A percentile compares a stretch with the other conserved stretches of the same genome.
These are phyloP conservation scores for Maccullochella peelii DNA, from an alignment of 2,113 vertebrate genomes.

Conservation along the genomic window DNA sequence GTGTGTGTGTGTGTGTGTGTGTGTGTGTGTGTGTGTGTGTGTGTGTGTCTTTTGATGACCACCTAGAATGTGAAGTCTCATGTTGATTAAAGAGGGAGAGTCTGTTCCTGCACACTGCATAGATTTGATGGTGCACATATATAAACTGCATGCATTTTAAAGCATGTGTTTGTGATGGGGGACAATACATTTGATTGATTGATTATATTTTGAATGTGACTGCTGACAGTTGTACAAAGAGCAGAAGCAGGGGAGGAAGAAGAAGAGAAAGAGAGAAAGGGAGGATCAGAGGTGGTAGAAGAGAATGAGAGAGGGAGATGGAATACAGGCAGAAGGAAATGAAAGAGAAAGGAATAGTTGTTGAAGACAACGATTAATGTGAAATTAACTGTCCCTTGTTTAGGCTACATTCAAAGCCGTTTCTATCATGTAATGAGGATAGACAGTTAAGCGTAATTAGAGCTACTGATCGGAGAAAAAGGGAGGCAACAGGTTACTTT, in stretches of 20 bases:
- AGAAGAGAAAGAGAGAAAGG: not conserved
- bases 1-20: constrained; percentile 7
- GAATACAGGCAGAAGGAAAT: not conserved
- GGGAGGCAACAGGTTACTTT: not conserved
- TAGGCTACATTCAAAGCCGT: not conserved
- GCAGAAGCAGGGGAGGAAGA: not conserved
- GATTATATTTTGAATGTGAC: constrained; percentile 6
- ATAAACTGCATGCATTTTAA: constrained; percentile 7
- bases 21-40: constrained; percentile 12
- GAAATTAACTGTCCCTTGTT: constrained; percentile 20
- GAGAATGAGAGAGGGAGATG: not conserved
- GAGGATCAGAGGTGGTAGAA: not conserved
- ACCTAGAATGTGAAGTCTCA: constrained; percentile 27
- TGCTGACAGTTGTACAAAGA: not conserved
- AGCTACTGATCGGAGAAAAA: not conserved
- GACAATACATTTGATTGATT: constrained; percentile 26
- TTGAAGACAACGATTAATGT: constrained; percentile 18
- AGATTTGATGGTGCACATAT: not conserved
- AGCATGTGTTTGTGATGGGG: not conserved
- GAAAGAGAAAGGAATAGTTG: not conserved
- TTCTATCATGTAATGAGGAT: not conserved
- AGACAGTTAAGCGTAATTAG: not conserved
- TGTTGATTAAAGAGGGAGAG: constrained; percentile 20
- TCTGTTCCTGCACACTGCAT: not conserved
- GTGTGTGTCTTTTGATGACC: constrained; percentile 34